phyloP scores from a whole-genome alignment of 2,113 vertebrate species.

The Eptesicus fuscus region DNA sequence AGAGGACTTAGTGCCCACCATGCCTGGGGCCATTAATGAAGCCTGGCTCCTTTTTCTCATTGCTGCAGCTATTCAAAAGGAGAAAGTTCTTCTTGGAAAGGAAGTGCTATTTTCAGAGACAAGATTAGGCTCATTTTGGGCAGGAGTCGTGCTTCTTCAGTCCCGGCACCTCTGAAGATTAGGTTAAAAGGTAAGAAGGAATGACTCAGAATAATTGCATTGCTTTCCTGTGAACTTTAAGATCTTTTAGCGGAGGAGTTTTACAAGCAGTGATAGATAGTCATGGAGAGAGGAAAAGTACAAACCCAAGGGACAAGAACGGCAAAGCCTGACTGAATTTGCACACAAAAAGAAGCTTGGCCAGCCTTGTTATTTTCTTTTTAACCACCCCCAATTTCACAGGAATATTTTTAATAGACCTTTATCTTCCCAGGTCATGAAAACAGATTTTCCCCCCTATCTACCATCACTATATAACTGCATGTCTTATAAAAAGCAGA shows the following conservation, averaged over 20 bases:
- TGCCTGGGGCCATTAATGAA: slow-evolving; percentile 46
- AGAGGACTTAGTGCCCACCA: slow-evolving; percentile 46
- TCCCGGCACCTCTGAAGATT: slow-evolving; percentile 51
- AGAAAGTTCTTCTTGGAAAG: slow-evolving; percentile 64
- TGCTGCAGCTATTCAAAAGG: slow-evolving; percentile 20
- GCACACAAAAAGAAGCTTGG: slow-evolving; percentile 35
- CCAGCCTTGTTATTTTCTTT: slow-evolving; percentile 4
- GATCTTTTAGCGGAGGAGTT: slow-evolving; percentile 52
- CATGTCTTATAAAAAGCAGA: neutral
- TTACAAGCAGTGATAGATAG: slow-evolving; percentile 56
- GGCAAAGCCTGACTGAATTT: slow-evolving; percentile 48
- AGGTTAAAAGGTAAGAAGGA: slow-evolving; percentile 62
- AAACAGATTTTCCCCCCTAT: neutral
- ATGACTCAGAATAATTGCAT: slow-evolving; percentile 68
- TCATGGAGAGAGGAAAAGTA: slow-evolving; percentile 54
- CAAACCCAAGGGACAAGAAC: slow-evolving; percentile 45
- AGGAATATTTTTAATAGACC: slow-evolving; percentile 33
- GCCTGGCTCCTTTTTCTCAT: slow-evolving; percentile 46
- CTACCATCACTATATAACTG: neutral
- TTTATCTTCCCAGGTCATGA: neutral
- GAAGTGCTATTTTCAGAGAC: slow-evolving; percentile 61
- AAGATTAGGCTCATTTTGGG: slow-evolving; percentile 54
- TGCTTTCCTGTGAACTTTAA: slow-evolving; percentile 51
- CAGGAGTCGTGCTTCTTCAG: slow-evolving; percentile 32
- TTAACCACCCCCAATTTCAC: neutral